Percentiles rank a stretch among this genome's conserved stretches.
phyloP scores from a whole-genome alignment of 2,888 invertebrate species.

The Drosophila anomalipes region DNA sequence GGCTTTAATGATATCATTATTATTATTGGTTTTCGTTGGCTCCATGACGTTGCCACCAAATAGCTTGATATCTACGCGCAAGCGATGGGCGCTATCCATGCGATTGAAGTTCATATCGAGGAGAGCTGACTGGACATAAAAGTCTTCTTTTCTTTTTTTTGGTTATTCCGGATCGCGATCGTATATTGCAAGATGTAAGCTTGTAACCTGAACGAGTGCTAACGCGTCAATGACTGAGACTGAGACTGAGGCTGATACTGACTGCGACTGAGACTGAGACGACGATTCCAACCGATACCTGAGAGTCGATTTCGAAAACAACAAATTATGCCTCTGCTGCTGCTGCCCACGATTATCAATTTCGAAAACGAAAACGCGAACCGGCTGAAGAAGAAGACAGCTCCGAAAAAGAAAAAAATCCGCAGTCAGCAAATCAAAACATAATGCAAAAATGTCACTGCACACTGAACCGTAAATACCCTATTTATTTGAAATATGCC shows the following conservation, averaged over 20 bases:
- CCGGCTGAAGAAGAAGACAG: constrained; percentile 23
- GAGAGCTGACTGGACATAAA: neutral
- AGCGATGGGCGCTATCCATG: constrained; percentile 68
- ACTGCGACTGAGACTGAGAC: constrained; percentile 27
- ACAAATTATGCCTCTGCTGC: constrained; percentile 24
- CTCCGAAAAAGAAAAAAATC: constrained; percentile 20
- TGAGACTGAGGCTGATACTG: neutral
- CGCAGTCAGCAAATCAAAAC: constrained; percentile 26
- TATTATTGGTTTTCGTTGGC: neutral
- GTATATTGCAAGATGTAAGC: constrained; percentile 5
- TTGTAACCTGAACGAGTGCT: constrained; percentile 55
- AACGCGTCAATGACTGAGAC: constrained; percentile 51
- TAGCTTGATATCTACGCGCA: constrained; percentile 61
- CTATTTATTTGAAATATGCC: constrained; percentile 6
- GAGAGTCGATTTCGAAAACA: constrained; percentile 35
- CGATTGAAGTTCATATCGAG: constrained; percentile 75
- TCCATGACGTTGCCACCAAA: constrained; percentile 56
- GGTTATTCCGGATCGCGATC: constrained; percentile 4
- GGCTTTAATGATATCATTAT: neutral
- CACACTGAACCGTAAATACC: constrained; percentile 12
- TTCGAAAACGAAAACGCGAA: constrained; percentile 24
- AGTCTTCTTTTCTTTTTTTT: neutral
- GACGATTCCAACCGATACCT: constrained; percentile 10
- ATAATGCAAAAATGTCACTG: neutral
- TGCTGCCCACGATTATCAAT: constrained; percentile 37